These are phyloP conservation scores for Pseudochirops cupreus DNA, from an alignment of 2,797 vertebrate species.

Conservation along the genomic window DNA sequence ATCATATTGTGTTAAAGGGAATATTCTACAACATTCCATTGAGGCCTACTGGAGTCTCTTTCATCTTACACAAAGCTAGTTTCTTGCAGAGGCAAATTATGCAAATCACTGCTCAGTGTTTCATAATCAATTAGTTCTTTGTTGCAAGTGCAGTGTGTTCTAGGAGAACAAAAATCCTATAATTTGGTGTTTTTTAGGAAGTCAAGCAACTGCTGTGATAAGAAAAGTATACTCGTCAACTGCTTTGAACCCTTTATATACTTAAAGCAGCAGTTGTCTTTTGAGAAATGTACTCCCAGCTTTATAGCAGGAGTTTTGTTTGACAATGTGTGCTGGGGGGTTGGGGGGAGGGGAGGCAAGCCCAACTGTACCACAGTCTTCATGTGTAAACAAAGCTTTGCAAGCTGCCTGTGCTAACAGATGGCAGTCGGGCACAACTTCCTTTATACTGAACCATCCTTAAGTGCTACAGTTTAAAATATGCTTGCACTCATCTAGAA, in stretches of 20 bases:
- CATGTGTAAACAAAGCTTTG: slow-evolving; percentile 67
- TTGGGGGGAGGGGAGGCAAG: slow-evolving; percentile 2
- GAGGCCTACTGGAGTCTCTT: slow-evolving; percentile 80
- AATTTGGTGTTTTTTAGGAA: not conserved
- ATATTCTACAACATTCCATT: slow-evolving; percentile 81
- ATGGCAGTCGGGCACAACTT: slow-evolving; percentile 71
- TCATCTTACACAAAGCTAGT: slow-evolving; percentile 82
- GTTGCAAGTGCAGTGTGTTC: slow-evolving; percentile 66
- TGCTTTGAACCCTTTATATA: not conserved
- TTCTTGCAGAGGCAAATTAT: slow-evolving; percentile 84
- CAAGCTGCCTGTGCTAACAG: slow-evolving; percentile 74
- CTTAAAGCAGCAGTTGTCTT: not conserved
- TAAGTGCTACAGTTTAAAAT: slow-evolving; percentile 54
- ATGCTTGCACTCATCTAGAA: not conserved
- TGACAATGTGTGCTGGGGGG: slow-evolving; percentile 23
- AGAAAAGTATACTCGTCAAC: slow-evolving; percentile 34
- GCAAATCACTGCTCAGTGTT: slow-evolving; percentile 83
- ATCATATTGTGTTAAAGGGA: slow-evolving; percentile 74
- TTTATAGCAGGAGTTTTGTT: slow-evolving; percentile 36
- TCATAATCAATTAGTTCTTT: slow-evolving; percentile 80
- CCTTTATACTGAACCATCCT: slow-evolving; percentile 63
- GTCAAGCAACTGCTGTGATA: slow-evolving; percentile 69
- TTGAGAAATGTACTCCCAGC: slow-evolving; percentile 3
- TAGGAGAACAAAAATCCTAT: slow-evolving; percentile 70
- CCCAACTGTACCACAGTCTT: slow-evolving; percentile 36